These are phyloP conservation scores for Podargus strigoides DNA, from an alignment of 2,797 vertebrate species.

Conservation along the genomic window DNA sequence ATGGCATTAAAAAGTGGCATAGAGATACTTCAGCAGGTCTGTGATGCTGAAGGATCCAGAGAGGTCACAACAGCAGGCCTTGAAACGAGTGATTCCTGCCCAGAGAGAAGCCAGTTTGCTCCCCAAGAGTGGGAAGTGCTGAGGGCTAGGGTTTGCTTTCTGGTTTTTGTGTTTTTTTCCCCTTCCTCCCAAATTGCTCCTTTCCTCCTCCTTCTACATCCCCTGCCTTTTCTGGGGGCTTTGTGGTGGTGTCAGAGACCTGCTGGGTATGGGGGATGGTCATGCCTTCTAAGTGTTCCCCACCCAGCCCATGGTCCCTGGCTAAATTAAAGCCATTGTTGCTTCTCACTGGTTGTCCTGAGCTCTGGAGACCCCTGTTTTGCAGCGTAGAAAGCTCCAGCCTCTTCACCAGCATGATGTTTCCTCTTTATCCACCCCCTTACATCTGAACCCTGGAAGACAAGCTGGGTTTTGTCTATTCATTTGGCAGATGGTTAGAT, in stretches of 20 bases:
- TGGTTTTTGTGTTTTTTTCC: neutral
- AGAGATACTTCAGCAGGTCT: neutral
- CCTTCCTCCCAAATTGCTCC: neutral
- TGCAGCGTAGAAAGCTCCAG: neutral
- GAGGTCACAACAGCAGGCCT: neutral
- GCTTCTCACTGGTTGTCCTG: neutral
- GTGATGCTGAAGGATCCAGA: neutral
- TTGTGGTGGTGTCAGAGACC: neutral
- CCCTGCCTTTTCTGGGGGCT: neutral
- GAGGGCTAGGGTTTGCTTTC: neutral
- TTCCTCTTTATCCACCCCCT: constrained; percentile 40
- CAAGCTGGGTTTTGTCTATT: constrained; percentile 54
- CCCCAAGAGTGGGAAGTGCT: neutral
- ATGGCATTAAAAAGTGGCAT: neutral
- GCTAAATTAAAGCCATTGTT: neutral
- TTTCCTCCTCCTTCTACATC: neutral
- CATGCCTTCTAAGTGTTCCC: neutral
- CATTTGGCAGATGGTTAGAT: constrained; percentile 57
- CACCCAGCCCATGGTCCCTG: neutral
- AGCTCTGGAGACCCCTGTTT: constrained; percentile 6
- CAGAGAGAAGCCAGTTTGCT: neutral
- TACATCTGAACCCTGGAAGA: constrained; percentile 53
- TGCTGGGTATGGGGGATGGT: neutral
- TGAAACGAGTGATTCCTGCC: neutral
- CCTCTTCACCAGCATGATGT: neutral